Conservation (phyloP, 2,797 vertebrate genomes). For the Pampus argenteus region DNA sequence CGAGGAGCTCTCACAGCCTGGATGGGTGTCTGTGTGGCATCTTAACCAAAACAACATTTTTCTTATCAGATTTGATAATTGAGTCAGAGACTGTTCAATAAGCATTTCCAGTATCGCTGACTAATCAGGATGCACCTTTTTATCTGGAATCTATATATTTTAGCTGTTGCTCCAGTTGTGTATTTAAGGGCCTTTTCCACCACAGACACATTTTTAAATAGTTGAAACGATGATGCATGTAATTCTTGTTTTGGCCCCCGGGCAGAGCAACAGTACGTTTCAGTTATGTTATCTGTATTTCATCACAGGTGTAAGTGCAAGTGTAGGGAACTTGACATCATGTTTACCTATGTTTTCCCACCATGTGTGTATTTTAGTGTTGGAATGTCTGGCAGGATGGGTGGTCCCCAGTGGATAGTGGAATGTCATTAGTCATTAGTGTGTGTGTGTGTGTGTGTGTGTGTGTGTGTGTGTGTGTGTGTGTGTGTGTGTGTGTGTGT, state of each 20-base stretch:
- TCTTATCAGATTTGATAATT: too few species aligned
- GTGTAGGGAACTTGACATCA: not conserved
- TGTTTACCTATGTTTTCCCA: conserved; percentile 31
- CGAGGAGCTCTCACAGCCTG: conserved; percentile 15
- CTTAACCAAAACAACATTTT: too few species aligned
- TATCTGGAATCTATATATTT: not conserved
- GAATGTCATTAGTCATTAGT: conserved; percentile 28
- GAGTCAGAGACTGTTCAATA: too few species aligned
- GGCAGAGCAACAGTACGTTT: not conserved
- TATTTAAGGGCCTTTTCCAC: conserved; percentile 3
- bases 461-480: not conserved
- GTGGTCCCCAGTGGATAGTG: conserved; percentile 21
- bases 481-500: conserved; percentile 1
- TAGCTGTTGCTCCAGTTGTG: not conserved
- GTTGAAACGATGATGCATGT: not conserved
- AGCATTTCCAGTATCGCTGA: too few species aligned
- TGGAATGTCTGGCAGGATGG: conserved; percentile 41
- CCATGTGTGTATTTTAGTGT: conserved; percentile 21
- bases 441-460: not conserved
- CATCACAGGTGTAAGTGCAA: not conserved
- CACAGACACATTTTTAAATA: not conserved
- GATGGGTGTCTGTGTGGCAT: conserved; percentile 28
- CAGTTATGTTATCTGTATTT: not conserved
- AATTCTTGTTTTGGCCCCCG: conserved; percentile 1
- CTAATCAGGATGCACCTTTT: not conserved